Evolutionary conservation across 2,888 invertebrate species (phyloP).

Genomic region (Anticlea derivata): DNA sequence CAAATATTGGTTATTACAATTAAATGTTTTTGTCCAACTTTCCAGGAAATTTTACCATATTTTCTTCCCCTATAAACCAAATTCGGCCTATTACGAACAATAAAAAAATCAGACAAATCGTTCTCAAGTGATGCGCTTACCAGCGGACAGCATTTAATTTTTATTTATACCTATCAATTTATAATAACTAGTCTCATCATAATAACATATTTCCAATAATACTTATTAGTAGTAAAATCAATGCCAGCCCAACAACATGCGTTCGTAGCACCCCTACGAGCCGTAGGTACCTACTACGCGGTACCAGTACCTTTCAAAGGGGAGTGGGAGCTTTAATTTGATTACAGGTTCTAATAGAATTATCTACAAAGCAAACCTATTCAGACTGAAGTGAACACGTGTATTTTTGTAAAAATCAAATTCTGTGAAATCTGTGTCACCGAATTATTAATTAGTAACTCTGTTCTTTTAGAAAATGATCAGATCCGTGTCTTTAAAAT

Average conservation of each 20-base stretch:
- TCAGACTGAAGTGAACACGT: conserved; percentile 13
- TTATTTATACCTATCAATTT: no score
- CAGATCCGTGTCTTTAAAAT: conserved; percentile 18
- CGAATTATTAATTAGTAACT: background rate
- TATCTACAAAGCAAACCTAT: conserved; percentile 15
- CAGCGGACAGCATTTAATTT: no score
- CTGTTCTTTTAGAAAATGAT: conserved; percentile 6
- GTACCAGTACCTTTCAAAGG: background rate
- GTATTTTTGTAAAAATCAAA: background rate
- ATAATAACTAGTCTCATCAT: background rate
- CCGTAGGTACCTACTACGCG: conserved; percentile 9
- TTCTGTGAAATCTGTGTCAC: conserved; percentile 9
- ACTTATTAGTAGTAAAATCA: conserved; percentile 1
- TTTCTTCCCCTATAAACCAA: no score
- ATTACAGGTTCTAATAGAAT: conserved; percentile 26
- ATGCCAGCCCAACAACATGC: background rate
- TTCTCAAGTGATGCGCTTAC: no score
- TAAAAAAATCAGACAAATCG: no score
- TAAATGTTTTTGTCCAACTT: no score
- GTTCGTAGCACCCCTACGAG: conserved; percentile 13
- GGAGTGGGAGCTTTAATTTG: conserved; percentile 14
- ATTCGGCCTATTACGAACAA: no score
- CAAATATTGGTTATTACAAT: no score
- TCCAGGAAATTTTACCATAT: no score
- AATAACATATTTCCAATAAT: background rate